Evolutionary conservation across 2,797 vertebrate species (phyloP), one percentile per base, ranked within the genome.

Genomic region (Platyrinchus mystaceus): DNA sequence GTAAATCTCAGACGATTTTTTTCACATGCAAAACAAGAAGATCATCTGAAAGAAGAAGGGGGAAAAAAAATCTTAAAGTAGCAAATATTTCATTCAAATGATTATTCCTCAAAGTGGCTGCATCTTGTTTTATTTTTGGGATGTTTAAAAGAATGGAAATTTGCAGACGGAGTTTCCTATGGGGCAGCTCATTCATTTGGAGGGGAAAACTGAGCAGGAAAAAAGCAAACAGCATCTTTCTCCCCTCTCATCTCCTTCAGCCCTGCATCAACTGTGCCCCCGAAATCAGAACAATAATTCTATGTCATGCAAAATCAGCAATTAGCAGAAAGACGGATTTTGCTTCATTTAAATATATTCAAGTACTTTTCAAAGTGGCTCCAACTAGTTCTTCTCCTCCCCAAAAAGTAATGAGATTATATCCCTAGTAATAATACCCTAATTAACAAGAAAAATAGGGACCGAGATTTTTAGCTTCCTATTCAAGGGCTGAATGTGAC

Each of bases 1-100:
- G 95, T 94, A 97, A 98, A 98, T 97, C 97, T 98, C 97, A 97
- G 97, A 94, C 95, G 68, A 89, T 95, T 95, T 95, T 96, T 94
- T 97, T 97, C 94, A 96, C 95, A 97, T 96, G 96, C 95, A 97
- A 97, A 97, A 93, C 95, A 95, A 96, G 94, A 93, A 90, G 88
- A 96, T 96, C 93, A 88, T 94, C 95, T 95, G 94, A 95, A 97
- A 93, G 81, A 44, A 56, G 67, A 52, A 89, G 58, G 43, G 52
- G 26, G 14, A 47, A 47, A 15, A 52, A 85, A 83, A 91, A 84
- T 56, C 92, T 79, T 69, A 68, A 96, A 95, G 92, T 76, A 92
- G 78, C 76, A 93, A 96, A 96, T 93, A 94, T 95, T 91, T 93
- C 84, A 96, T 95, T 97, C 94, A 96, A 95, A 91, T 86, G 5